Evolutionary conservation across 2,888 invertebrate species (phyloP).

Genomic region (Cantharis lateralis): DNA sequence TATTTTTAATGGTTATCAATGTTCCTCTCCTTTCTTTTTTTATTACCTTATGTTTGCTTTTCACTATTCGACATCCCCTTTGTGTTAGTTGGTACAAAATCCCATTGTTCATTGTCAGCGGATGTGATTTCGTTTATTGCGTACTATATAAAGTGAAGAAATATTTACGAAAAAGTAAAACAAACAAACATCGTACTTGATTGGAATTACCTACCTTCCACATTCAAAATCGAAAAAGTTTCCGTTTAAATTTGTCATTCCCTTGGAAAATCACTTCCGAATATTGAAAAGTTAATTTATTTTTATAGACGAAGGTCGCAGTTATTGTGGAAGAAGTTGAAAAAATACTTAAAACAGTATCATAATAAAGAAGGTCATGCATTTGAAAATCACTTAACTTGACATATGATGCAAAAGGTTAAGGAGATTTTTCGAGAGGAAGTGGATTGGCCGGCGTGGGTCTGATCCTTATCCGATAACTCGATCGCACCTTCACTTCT

Average conservation of each 20-base stretch:
- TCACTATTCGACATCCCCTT: not conserved
- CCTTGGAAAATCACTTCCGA: conserved; percentile 3
- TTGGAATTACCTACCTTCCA: not conserved
- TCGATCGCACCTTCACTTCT: not conserved
- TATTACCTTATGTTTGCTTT: not conserved
- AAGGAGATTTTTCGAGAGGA: conserved; percentile 4
- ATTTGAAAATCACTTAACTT: not conserved
- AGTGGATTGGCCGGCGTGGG: not conserved
- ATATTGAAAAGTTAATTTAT: not conserved
- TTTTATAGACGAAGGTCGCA: not conserved
- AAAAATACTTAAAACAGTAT: conserved; percentile 1
- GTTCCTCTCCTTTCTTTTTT: not conserved
- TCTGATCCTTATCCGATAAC: not conserved
- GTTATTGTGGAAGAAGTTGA: not conserved
- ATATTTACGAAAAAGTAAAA: not conserved
- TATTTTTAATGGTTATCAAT: too few relatives aligned
- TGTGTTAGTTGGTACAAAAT: not conserved
- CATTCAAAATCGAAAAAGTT: not conserved
- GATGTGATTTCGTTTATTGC: not conserved
- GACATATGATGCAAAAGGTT: conserved; percentile 2
- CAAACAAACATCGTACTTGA: not conserved
- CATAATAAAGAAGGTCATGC: not conserved
- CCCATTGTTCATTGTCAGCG: not conserved
- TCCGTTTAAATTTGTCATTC: not conserved
- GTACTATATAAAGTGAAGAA: not conserved